Evolutionary conservation across 2,113 vertebrate species (phyloP).

Genomic region (Engraulis encrasicolus): DNA sequence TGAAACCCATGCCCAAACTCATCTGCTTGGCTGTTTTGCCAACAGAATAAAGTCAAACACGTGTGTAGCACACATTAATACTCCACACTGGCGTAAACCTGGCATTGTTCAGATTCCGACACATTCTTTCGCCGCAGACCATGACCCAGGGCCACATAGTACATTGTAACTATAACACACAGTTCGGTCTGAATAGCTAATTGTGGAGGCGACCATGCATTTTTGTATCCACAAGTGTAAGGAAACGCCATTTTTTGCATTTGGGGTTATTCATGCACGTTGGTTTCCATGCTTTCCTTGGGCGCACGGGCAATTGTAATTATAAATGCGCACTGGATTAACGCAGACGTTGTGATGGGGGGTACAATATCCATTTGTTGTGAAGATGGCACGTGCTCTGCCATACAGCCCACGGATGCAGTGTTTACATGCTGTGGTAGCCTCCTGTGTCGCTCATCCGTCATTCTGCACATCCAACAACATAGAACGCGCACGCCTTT

Average conservation of each 20-base stretch:
- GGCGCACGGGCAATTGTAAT: too few species aligned
- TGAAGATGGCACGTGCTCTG: neutral
- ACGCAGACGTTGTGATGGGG: too few species aligned
- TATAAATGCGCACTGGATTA: too few species aligned
- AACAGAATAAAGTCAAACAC: neutral
- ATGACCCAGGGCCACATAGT: too few species aligned
- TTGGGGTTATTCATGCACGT: too few species aligned
- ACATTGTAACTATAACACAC: too few species aligned
- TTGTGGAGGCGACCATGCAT: too few species aligned
- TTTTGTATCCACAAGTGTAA: too few species aligned
- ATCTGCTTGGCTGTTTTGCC: neutral
- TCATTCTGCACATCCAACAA: neutral
- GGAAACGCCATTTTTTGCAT: too few species aligned
- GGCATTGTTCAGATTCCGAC: neutral
- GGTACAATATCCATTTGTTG: neutral
- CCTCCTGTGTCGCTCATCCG: neutral
- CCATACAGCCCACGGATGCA: neutral
- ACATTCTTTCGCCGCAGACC: neutral
- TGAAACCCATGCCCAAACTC: slow-evolving; percentile 33
- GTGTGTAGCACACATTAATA: neutral
- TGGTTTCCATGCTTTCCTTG: too few species aligned
- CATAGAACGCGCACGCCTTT: too few species aligned
- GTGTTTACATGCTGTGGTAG: neutral
- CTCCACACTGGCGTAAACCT: neutral
- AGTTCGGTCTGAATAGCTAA: too few species aligned